These are phyloP conservation scores for Apis mellifera DNA, from an alignment of 1,140 invertebrate genomes.

Conservation along the genomic window Amel_HAv3.1 CM009943.2:9100001-9100500, in stretches of 20 bases:
- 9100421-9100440: conserved; percentile 18
- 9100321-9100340: conserved; percentile 33
- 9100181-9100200: background rate
- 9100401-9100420: background rate
- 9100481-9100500: background rate
- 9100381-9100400: background rate
- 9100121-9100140: conserved; percentile 67
- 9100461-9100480: background rate
- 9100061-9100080: conserved; percentile 35
- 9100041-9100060: conserved; percentile 16
- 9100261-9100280: conserved; percentile 3
- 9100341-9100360: background rate
- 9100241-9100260: conserved; percentile 15
- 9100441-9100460: background rate
- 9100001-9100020: background rate
- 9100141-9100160: conserved; percentile 71
- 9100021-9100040: conserved; percentile 27
- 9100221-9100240: background rate
- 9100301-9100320: conserved; percentile 24
- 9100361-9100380: background rate
- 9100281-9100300: conserved; percentile 51
- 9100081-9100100: conserved; percentile 47
- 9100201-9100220: too few relatives aligned
- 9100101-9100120: conserved; percentile 65
- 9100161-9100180: conserved; percentile 65